A percentile compares a stretch with the other conserved stretches of the same genome.
phyloP scores from a whole-genome alignment of 1,140 invertebrate genomes.

The Trachymyrmex cornetzi region DNA sequence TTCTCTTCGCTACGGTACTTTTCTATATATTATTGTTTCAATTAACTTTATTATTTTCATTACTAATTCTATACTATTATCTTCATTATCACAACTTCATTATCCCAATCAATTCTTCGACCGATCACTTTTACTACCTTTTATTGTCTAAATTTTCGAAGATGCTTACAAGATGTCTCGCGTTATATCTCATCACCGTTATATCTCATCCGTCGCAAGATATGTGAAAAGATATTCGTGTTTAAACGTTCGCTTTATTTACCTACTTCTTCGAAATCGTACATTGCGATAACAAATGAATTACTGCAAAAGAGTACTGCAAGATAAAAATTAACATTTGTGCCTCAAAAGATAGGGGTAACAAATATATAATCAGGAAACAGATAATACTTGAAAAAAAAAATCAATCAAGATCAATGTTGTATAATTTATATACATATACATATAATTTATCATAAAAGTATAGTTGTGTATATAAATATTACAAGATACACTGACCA shows the following conservation, averaged over 20 bases:
- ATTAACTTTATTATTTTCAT: slow-evolving; percentile 26
- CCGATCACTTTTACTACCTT: slow-evolving; percentile 26
- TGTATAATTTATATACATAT: too few species aligned
- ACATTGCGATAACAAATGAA: slow-evolving; percentile 3
- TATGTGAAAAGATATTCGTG: slow-evolving; percentile 15
- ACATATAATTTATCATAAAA: background rate
- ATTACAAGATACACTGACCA: background rate
- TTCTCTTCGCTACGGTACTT: background rate
- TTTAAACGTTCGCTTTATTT: slow-evolving; percentile 22
- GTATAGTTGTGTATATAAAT: background rate
- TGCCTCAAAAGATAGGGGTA: background rate
- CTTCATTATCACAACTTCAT: slow-evolving; percentile 23
- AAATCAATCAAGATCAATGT: background rate
- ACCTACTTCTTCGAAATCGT: background rate
- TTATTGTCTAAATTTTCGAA: slow-evolving; percentile 16
- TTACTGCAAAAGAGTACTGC: background rate
- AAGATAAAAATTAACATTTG: slow-evolving; percentile 3
- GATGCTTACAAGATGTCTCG: background rate
- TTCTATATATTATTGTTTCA: background rate
- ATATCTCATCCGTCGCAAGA: slow-evolving; percentile 1
- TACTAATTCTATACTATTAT: slow-evolving; percentile 17
- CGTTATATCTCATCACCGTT: background rate
- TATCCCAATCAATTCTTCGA: background rate
- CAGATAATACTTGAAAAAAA: background rate
- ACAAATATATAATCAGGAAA: background rate